Evolutionary conservation across 2,113 vertebrate species (phyloP).

Genomic region (Orycteropus afer): DNA sequence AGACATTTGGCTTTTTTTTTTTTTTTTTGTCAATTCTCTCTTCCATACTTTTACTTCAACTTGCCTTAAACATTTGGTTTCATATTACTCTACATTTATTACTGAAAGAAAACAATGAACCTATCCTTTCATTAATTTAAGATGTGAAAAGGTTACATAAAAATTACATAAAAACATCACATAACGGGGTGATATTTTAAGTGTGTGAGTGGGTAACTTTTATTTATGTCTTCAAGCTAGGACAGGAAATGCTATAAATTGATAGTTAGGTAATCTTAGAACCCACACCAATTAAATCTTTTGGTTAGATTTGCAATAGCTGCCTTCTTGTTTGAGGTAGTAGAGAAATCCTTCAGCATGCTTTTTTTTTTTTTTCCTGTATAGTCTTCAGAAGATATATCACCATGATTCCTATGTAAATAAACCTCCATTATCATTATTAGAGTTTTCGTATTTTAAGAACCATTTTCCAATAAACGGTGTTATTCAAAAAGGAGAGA

Average conservation of each 20-base stretch:
- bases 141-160: conserved; percentile 12
- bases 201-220: conserved; percentile 29
- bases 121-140: conserved; percentile 48
- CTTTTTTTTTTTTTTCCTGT: background rate
- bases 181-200: conserved; percentile 53
- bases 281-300: background rate
- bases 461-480: background rate
- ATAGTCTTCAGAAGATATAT: background rate
- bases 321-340: background rate
- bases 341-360: background rate
- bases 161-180: conserved; percentile 52
- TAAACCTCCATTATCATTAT: background rate
- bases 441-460: conserved; percentile 9
- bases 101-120: conserved; percentile 43
- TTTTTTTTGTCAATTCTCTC: background rate
- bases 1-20: conserved; percentile 69
- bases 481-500: background rate
- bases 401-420: background rate
- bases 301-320: conserved; percentile 14
- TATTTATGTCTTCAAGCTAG: conserved; percentile 65
- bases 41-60: conserved; percentile 59
- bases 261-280: conserved; percentile 52
- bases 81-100: conserved; percentile 45
- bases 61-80: conserved; percentile 51
- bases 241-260: conserved; percentile 56